Base-by-base conservation (phyloP, 2,113 vertebrate species). In the Suncus etruscus region DNA sequence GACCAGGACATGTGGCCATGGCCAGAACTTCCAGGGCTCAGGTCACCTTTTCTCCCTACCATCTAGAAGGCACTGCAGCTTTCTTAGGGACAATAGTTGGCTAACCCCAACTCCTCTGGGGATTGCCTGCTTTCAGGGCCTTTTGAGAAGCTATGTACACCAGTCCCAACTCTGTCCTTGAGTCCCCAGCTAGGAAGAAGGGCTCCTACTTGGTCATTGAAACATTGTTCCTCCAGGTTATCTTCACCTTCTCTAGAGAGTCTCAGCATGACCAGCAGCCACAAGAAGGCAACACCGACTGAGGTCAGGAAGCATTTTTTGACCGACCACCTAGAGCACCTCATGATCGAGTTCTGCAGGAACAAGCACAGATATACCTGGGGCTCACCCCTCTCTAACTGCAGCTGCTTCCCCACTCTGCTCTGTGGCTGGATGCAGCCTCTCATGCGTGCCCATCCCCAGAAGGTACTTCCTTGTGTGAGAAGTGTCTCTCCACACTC, bases 261-360 rank as follows among this genome's bases (percentile, higher is more conserved):
- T 29, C 51, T 24, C 89, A 95, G 18, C 6, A 3, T 83, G 79
- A 90, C 8, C 65, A 93, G n/a, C 27, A 94, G 5, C 91, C 92
- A 95, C 79, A 94, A 86, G 76, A 87, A 6, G 5, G 31, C 6
- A 0, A 83, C 1, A 20, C 61, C 79, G 51, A 58, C 0, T 1
- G 25, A 73, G 54, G 12, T 7, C 0, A 80, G 0, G n/a, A 84
- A 18, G 83, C 20, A 69, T 15, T 0, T 4, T 31, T 66, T 18
- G 70, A 51, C 3, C 39, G 39, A 39, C 39, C 39, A 39, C 39
- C 39, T 39, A 78, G 72, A 32, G 1, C 47, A 69, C 5, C 0
- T 31, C 91, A 88, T 90, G 1, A 1, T 6, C 39, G 39, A 39
- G 39, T 39, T 39, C 39, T 39, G 39, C 39, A 39, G 39, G 39